phyloP scores from a whole-genome alignment of 2,888 invertebrate species.

The Eumacrocentrus americanus region DNA sequence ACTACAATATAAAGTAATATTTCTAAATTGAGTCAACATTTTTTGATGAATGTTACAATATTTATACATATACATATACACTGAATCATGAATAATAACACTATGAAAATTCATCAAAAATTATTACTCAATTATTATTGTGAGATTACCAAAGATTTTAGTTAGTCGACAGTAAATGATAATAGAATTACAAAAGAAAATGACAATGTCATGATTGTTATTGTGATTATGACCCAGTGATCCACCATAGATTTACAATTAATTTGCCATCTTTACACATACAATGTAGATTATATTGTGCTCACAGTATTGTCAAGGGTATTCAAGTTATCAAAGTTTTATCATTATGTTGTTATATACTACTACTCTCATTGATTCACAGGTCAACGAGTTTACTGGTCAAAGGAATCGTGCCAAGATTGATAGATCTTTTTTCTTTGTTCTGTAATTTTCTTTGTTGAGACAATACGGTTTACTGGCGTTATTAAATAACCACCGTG shows the following conservation, averaged over 20 bases:
- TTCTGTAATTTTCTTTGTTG: not conserved
- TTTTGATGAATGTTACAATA: not conserved
- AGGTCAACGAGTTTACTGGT: constrained; percentile 17
- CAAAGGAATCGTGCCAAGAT: not conserved
- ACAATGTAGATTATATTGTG: constrained; percentile 12
- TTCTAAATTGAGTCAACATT: constrained; percentile 4
- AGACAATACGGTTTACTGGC: not conserved
- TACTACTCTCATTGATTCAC: constrained; percentile 20
- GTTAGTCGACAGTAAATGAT: constrained; percentile 1
- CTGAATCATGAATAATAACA: not conserved
- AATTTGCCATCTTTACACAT: constrained; percentile 1
- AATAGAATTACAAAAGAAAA: constrained; percentile 10
- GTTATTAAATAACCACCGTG: not conserved
- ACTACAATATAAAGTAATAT: not conserved
- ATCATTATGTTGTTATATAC: not conserved
- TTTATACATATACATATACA: constrained; percentile 15
- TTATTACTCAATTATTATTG: not conserved
- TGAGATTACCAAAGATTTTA: not conserved
- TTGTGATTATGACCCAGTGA: constrained; percentile 14
- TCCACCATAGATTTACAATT: not conserved
- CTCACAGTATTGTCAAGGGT: constrained; percentile 8
- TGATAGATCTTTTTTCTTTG: not conserved
- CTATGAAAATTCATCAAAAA: not conserved
- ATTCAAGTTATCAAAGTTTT: not conserved
- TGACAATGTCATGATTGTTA: constrained; percentile 12